phyloP scores from a whole-genome alignment of 2,888 invertebrate species.

The Philereme transversata region DNA sequence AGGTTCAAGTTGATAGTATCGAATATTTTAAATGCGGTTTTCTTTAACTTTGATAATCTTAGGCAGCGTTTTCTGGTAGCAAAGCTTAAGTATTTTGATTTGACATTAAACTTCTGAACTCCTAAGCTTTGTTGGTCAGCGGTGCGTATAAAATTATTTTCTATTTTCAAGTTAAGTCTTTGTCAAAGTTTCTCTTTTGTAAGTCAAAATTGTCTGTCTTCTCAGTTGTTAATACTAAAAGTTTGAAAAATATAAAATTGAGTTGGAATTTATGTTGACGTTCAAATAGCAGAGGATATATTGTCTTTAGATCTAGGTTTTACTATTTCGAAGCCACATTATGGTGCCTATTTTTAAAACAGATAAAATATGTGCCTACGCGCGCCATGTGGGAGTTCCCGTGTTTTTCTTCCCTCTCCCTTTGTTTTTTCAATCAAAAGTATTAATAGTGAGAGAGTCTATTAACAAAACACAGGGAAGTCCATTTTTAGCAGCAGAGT shows the following conservation, averaged over 20 bases:
- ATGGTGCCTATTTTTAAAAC: not conserved
- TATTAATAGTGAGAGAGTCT: not conserved
- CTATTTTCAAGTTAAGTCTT: slow-evolving; percentile 25
- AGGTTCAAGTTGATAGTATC: too few relatives aligned
- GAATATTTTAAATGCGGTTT: not conserved
- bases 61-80: slow-evolving; percentile 7
- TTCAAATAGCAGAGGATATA: slow-evolving; percentile 6
- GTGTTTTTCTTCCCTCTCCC: not conserved
- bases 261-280: slow-evolving; percentile 6
- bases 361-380: not conserved
- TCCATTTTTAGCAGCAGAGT: not conserved
- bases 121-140: slow-evolving; percentile 27
- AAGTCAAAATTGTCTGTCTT: slow-evolving; percentile 8
- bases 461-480: not conserved
- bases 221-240: not conserved
- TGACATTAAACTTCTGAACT: slow-evolving; percentile 32
- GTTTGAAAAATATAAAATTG: not conserved
- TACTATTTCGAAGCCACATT: not conserved
- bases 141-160: slow-evolving; percentile 28
- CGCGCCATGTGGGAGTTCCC: slow-evolving; percentile 2
- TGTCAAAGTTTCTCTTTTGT: slow-evolving; percentile 21
- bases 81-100: slow-evolving; percentile 16
- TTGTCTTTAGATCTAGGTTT: not conserved
- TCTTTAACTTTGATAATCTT: not conserved
- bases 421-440: slow-evolving; percentile 1